Evolutionary conservation across 2,797 vertebrate genomes (phyloP), one percentile per base, ranked within the genome.

Genomic region (Sylvia borin): DNA sequence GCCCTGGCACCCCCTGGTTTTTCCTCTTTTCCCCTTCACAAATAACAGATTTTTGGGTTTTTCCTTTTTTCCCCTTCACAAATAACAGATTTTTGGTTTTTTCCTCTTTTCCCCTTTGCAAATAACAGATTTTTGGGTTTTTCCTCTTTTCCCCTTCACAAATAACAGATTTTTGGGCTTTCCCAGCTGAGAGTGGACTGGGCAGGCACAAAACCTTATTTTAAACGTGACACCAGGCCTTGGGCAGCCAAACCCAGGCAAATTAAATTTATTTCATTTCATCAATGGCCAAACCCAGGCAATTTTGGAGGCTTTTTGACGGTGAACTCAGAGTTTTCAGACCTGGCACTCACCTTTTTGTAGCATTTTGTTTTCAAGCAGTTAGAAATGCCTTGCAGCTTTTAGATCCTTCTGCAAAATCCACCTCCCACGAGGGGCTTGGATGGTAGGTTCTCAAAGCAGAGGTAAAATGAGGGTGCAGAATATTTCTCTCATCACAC

Each of bases 171-270:
- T 73, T 61, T 29, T 1, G 51, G n/a, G 17, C 10, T 91, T 31
- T 10, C 64, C 58, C 38, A 70, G 71, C 36, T 57, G 13, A 32
- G 43, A 11, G 16, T 29, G 36, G 6, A 1, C 54, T 29, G 50
- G 67, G 8, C 19, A 65, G n/a, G 42, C 48, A 42, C 34, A 51
- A 38, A 51, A 31, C 4, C 31, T 43, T 34, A 13, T 36, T 58
- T 55, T 12, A 22, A 18, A 10, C 4, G 3, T 17, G 43, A 34
- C 8, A 0, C 11, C 24, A 55, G 40, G 36, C 32, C 3, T 1
- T 7, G 34, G 71, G 7, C 29, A 65, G 72, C 31, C 75, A 47
- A 45, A 61, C 12, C 64, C 18, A 29, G 48, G 7, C 6, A 3
- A 12, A 36, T 36, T 36, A 36, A 36, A 36, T 36, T 36, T 36